A percentile compares a stretch with the other conserved stretches of the same genome.
These are phyloP conservation scores for Monopterus albus DNA, from an alignment of 2,113 vertebrate species.

Conservation along the genomic window DNA sequence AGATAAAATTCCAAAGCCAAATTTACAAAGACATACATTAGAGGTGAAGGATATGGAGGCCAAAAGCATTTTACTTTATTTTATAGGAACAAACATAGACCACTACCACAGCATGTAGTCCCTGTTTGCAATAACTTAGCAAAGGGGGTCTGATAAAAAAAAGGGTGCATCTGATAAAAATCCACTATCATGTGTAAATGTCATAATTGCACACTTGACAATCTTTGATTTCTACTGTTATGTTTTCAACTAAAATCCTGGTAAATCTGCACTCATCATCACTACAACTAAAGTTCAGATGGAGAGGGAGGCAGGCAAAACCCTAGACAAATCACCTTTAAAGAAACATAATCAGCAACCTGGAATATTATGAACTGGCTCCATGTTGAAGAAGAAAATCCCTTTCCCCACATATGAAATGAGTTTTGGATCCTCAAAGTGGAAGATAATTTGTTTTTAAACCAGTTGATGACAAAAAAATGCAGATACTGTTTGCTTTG, in stretches of 20 bases:
- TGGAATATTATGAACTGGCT: not conserved
- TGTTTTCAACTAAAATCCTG: not conserved
- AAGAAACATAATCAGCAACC: not conserved
- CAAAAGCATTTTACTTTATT: not conserved
- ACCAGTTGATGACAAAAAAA: not conserved
- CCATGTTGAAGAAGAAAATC: not conserved
- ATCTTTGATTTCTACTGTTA: not conserved
- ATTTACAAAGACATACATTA: not conserved
- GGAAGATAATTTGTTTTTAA: slow-evolving; percentile 7
- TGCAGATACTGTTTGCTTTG: slow-evolving; percentile 12
- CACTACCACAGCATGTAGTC: not conserved
- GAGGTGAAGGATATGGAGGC: not conserved
- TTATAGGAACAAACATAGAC: not conserved
- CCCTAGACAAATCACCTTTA: not conserved
- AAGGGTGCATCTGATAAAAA: not conserved
- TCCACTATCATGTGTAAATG: too few species aligned
- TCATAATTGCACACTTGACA: not conserved
- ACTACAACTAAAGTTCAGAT: not conserved
- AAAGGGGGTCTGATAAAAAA: too few species aligned
- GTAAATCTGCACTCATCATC: not conserved
- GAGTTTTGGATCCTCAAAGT: not conserved
- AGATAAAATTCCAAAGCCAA: not conserved
- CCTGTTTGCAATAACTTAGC: not conserved
- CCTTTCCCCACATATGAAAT: slow-evolving; percentile 2
- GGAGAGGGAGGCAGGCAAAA: too few species aligned